A percentile compares a stretch with the other conserved stretches of the same genome.
These are phyloP conservation scores for Micromys minutus DNA, from an alignment of 2,113 vertebrate genomes.

Conservation along the genomic window DNA sequence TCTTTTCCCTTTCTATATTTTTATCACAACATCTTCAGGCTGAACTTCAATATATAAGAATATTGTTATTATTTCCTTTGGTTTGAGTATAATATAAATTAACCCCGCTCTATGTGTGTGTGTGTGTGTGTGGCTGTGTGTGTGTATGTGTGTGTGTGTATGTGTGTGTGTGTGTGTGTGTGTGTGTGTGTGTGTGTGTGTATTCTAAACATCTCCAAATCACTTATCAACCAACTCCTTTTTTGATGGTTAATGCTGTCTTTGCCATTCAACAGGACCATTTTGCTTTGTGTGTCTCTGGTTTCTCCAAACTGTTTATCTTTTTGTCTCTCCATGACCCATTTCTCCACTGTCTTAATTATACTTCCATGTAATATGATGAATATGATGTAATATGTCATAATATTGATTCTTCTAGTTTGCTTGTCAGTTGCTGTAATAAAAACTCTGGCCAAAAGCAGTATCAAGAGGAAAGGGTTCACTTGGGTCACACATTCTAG, in stretches of 20 bases:
- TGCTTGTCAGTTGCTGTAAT: background rate
- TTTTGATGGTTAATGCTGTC: background rate
- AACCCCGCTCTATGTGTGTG: background rate
- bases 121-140: background rate
- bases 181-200: too few relatives aligned
- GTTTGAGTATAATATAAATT: background rate
- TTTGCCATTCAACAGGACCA: background rate
- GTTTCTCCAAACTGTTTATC: background rate
- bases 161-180: too few relatives aligned
- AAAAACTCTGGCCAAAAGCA: background rate
- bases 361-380: background rate
- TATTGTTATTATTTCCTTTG: background rate
- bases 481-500: background rate
- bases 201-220: background rate
- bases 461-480: background rate
- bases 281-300: background rate
- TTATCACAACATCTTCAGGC: background rate
- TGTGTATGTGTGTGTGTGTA: background rate
- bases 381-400: background rate
- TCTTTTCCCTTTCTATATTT: background rate
- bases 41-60: background rate
- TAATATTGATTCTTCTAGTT: background rate
- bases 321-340: background rate
- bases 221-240: background rate
- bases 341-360: slow-evolving; percentile 6